These are phyloP conservation scores for Criorhina ranunculi DNA, from an alignment of 2,888 invertebrate species.

Conservation along the genomic window DNA sequence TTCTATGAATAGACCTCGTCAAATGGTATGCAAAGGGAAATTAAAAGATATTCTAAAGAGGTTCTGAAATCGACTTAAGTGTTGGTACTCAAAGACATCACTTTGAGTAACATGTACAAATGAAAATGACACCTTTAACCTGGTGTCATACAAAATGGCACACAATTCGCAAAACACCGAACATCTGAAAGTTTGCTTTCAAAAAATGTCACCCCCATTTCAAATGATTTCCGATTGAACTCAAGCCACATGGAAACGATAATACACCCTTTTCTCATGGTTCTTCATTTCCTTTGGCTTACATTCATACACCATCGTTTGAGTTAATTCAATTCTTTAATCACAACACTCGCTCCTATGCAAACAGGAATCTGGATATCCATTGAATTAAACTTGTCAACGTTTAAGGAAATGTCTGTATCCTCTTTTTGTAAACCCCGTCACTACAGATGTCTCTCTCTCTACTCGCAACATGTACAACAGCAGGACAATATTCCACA, in stretches of 20 bases:
- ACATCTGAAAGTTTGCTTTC: too few species aligned
- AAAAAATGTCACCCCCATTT: not conserved
- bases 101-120: too few species aligned
- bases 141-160: too few species aligned
- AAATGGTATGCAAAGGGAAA: too few species aligned
- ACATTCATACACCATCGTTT: not conserved
- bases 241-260: not conserved
- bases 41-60: too few species aligned
- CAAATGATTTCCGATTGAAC: not conserved
- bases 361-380: not conserved
- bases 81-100: too few species aligned
- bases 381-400: conserved; percentile 5
- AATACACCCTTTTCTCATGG: not conserved
- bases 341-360: conserved; percentile 4
- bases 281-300: too few species aligned
- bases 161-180: too few species aligned
- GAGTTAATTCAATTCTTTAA: not conserved
- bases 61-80: too few species aligned
- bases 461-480: not conserved
- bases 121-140: too few species aligned
- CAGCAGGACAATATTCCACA: conserved; percentile 17
- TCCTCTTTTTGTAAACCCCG: not conserved
- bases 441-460: not conserved
- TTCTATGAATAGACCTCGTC: too few species aligned
- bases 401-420: not conserved